A percentile compares a stretch with the other conserved stretches of the same genome.
Conservation (phyloP, 2,888 invertebrate species). For the Homarus gammarus region DNA sequence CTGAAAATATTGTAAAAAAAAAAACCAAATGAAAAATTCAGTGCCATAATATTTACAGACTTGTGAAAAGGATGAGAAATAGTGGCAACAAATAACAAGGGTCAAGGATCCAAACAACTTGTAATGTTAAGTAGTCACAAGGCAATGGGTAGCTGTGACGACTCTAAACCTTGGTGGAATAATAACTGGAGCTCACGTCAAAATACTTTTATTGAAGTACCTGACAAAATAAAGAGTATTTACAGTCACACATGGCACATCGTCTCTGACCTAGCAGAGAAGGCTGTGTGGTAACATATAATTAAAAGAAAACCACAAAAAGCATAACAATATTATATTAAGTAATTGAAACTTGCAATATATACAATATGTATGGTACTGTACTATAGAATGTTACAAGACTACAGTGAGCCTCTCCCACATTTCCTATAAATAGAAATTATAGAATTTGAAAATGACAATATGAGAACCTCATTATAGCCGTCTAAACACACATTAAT, state of each 20-base stretch:
- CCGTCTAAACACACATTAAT: not conserved
- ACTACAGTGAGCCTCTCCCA: not conserved
- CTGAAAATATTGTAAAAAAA: too few relatives aligned
- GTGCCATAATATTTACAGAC: too few relatives aligned
- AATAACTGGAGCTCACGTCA: not conserved
- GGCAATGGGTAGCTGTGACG: too few relatives aligned
- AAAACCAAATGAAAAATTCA: too few relatives aligned
- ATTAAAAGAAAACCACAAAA: not conserved
- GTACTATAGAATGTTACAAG: not conserved
- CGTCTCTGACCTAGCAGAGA: constrained; percentile 1
- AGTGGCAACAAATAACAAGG: too few relatives aligned
- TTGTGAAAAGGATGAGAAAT: too few relatives aligned
- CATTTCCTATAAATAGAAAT: not conserved
- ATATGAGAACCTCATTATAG: too few relatives aligned
- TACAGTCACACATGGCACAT: not conserved
- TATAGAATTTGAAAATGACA: not conserved
- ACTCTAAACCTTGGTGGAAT: too few relatives aligned
- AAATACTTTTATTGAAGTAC: constrained; percentile 10
- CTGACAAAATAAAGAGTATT: not conserved
- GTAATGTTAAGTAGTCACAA: too few relatives aligned
- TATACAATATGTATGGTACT: not conserved
- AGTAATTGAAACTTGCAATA: not conserved
- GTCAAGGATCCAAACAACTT: too few relatives aligned
- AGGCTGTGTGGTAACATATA: not conserved
- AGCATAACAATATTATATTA: not conserved